These are phyloP conservation scores for Zosterops lateralis DNA, from an alignment of 2,113 vertebrate genomes.

Conservation along the genomic window DNA sequence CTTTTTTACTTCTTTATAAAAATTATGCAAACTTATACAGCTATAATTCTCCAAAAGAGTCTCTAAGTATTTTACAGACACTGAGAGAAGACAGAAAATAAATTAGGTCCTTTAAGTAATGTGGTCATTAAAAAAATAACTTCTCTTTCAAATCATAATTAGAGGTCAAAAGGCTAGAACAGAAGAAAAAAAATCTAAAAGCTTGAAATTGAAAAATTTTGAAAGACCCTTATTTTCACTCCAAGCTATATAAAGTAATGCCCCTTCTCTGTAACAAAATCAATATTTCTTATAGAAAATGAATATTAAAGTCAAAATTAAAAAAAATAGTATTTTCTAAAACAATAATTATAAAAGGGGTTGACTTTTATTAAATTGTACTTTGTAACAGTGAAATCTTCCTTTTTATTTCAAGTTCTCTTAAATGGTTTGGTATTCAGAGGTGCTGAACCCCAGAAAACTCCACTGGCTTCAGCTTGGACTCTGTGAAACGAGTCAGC, in stretches of 20 bases:
- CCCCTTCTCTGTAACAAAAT: background rate
- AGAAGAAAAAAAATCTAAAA: background rate
- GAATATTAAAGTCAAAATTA: background rate
- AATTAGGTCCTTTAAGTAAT: background rate
- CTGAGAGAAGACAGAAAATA: background rate
- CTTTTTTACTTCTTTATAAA: background rate
- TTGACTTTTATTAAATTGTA: background rate
- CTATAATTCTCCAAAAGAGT: background rate
- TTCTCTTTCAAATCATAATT: constrained; percentile 20
- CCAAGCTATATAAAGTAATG: background rate
- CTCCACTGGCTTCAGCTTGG: background rate
- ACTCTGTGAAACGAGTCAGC: rapidly evolving
- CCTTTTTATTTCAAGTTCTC: background rate
- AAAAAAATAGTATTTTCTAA: background rate
- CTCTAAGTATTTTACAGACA: background rate
- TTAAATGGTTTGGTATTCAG: background rate
- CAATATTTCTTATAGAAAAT: background rate
- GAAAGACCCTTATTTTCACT: background rate
- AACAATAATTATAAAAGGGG: background rate
- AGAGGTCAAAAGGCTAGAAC: background rate
- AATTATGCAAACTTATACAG: background rate
- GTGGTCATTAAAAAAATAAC: background rate
- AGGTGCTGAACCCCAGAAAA: background rate
- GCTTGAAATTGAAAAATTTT: background rate
- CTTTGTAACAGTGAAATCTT: background rate